Percentiles rank a stretch among this genome's conserved stretches.
Evolutionary conservation across 1,140 invertebrate species (phyloP).

Genomic region (Drosophila athabasca): DNA sequence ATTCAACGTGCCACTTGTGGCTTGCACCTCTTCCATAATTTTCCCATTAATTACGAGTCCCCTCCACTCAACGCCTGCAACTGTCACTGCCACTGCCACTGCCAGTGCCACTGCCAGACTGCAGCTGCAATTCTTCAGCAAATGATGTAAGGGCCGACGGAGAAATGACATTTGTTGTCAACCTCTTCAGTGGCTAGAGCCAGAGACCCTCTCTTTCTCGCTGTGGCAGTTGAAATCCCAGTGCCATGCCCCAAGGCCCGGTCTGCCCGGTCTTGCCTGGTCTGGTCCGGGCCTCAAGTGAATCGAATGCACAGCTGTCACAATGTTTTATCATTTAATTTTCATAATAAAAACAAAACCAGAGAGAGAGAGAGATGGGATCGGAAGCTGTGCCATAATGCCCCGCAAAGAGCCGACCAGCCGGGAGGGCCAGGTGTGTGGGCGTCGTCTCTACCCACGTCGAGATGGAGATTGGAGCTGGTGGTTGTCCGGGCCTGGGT

Average conservation of each 20-base stretch:
- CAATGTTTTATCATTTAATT: slow-evolving; percentile 82
- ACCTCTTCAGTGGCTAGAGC: slow-evolving; percentile 40
- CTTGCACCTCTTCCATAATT: slow-evolving; percentile 53
- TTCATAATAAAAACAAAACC: slow-evolving; percentile 78
- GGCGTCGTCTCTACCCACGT: slow-evolving; percentile 19
- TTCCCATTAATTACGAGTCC: slow-evolving; percentile 65
- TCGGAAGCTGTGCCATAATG: neutral
- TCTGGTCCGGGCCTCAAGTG: neutral
- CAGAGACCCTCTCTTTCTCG: neutral
- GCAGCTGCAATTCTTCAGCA: slow-evolving; percentile 56
- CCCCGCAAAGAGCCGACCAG: neutral
- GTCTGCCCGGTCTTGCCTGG: neutral
- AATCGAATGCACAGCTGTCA: slow-evolving; percentile 71
- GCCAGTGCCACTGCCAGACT: slow-evolving; percentile 19
- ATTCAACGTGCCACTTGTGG: slow-evolving; percentile 28
- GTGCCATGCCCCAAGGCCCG: slow-evolving; percentile 28
- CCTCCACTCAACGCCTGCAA: slow-evolving; percentile 36
- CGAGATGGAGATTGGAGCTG: slow-evolving; percentile 7
- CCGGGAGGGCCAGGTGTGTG: slow-evolving; percentile 18
- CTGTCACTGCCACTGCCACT: slow-evolving; percentile 1
- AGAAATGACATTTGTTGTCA: slow-evolving; percentile 70
- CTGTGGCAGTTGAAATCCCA: slow-evolving; percentile 59
- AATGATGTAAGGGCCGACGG: slow-evolving; percentile 62
- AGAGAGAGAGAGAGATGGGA: slow-evolving; percentile 11
- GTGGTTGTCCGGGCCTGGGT: slow-evolving; percentile 1